Evolutionary conservation across 2,113 vertebrate species (phyloP), one percentile per base, ranked within the genome.

Genomic region (Phyllostomus discolor): DNA sequence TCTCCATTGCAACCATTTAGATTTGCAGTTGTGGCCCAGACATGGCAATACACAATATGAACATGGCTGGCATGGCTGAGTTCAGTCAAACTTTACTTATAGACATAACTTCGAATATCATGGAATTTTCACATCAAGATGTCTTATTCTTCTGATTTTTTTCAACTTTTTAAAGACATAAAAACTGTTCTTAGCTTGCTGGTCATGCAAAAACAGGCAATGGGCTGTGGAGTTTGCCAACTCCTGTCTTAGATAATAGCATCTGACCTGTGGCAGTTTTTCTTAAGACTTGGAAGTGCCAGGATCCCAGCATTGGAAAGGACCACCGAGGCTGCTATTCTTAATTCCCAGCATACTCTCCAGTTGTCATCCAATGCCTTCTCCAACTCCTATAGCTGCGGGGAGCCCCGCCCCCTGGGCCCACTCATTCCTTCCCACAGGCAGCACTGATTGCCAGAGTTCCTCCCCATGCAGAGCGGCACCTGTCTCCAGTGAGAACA

Each of bases 401-500:
- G 79, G 73, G 19, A 59, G 3, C 24, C 12, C 50, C 48, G 31
- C 78, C 73, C 64, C 72, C 72, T 14, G 38, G 78, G 79, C 76
- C 88, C 70, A 89, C 24, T 83, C 76, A 33, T 69, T 54, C 78
- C 6, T 7, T 62, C 66, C 72, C 81, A n/a, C 12, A 24, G 43
- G 48, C 6, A 31, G 48, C 0, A 0, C 78, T 79, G 73, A 94
- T 87, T 82, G 88, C 81, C 7, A 3, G 83, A 57, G 43, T 24
- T 73, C 93, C 43, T 94, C 72, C 86, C 79, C 69, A 31, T 2
- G 28, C 82, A 67, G 94, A 90, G 80, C 0, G 0, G 88, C 97
- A 91, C 96, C 96, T 96, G 95, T 83, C 86, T 90, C 79, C 59
- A 84, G 70, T 28, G 52, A 93, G 57, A 57, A 52, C 10, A 2